Conservation (phyloP, 2,113 vertebrate genomes). For the Calypte anna region DNA sequence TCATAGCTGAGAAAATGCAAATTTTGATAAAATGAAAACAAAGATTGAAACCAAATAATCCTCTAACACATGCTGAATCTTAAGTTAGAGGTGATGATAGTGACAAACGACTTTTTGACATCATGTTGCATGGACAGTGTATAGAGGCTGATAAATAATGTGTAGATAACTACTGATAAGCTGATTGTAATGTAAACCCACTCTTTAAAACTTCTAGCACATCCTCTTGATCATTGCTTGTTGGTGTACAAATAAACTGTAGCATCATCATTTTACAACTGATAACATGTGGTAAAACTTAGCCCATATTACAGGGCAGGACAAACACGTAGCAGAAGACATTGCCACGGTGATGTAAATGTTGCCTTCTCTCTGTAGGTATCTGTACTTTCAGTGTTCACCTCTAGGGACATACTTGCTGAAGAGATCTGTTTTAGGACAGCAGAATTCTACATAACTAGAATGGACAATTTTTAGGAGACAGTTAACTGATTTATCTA, state of each 20-base stretch:
- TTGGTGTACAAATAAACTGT: not conserved
- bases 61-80: not conserved
- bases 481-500: not conserved
- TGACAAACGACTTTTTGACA: not conserved
- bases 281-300: not conserved
- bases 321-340: not conserved
- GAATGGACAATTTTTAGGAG: not conserved
- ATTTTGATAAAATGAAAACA: not conserved
- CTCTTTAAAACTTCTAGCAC: not conserved
- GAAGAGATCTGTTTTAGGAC: not conserved
- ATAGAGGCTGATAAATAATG: not conserved
- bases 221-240: not conserved
- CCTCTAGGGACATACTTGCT: not conserved
- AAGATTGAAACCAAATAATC: not conserved
- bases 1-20: not conserved
- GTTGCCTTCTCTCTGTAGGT: not conserved
- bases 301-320: not conserved
- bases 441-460: not conserved
- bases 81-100: not conserved
- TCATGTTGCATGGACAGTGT: fast-evolving
- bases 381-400: not conserved
- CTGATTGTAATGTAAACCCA: not conserved
- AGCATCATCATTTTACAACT: not conserved
- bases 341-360: not conserved
- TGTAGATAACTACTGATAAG: not conserved